Evolutionary conservation across 2,113 vertebrate species (phyloP).

Genomic region (Microtus montanus): DNA sequence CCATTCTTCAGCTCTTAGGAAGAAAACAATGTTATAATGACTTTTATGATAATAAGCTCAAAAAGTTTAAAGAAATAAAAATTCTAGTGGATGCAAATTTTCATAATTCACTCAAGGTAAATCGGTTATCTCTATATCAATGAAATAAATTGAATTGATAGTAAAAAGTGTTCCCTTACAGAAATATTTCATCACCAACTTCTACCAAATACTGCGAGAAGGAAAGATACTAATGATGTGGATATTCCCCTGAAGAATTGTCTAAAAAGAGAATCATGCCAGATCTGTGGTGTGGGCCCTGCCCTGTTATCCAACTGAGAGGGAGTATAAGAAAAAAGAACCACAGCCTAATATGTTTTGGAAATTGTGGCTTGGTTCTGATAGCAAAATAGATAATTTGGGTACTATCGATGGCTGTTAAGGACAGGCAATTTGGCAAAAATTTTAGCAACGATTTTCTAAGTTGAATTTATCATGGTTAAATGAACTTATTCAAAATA

Average conservation of each 20-base stretch:
- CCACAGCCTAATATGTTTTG: neutral
- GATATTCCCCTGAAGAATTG: neutral
- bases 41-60: neutral
- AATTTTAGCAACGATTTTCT: neutral
- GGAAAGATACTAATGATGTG: neutral
- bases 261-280: neutral
- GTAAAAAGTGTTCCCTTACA: neutral
- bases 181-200: neutral
- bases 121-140: neutral
- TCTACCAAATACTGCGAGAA: neutral
- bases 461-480: neutral
- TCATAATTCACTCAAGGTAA: neutral
- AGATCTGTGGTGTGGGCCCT: neutral
- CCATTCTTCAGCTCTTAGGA: neutral
- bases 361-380: neutral
- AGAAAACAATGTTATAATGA: neutral
- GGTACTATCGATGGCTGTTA: neutral
- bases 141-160: neutral
- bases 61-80: neutral
- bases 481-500: neutral
- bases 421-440: neutral
- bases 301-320: neutral
- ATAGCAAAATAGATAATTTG: neutral
- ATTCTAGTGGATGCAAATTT: neutral
- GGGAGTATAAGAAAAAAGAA: neutral